A percentile compares a stretch with the other conserved stretches of the same genome.
phyloP scores from a whole-genome alignment of 2,888 invertebrate genomes.

The Cataglyphis albicans region DNA sequence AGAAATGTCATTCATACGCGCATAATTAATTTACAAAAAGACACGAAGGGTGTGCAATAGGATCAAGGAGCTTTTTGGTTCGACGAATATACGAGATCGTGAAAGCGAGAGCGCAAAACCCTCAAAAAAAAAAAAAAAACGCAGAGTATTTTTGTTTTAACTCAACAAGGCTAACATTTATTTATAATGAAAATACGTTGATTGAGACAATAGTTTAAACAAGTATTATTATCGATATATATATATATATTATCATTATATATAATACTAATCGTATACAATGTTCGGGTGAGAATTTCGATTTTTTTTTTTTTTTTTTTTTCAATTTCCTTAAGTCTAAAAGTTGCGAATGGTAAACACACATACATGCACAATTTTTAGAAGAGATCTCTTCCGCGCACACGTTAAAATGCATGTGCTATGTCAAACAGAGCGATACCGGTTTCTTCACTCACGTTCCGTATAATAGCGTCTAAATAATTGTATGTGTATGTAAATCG shows the following conservation, averaged over 20 bases:
- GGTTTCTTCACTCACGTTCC: constrained; percentile 41
- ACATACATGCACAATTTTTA: constrained; percentile 82
- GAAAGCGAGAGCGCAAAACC: constrained; percentile 11
- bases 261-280: constrained; percentile 85
- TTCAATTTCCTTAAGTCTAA: constrained; percentile 73
- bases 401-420: constrained; percentile 61
- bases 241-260: constrained; percentile 50
- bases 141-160: constrained; percentile 80
- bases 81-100: constrained; percentile 44
- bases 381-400: constrained; percentile 40
- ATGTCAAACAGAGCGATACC: constrained; percentile 57
- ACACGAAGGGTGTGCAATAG: constrained; percentile 69
- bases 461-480: constrained; percentile 26
- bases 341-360: constrained; percentile 79
- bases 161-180: constrained; percentile 86
- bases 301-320: constrained; percentile 19
- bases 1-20: not conserved
- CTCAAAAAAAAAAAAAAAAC: constrained; percentile 23
- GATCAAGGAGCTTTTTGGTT: constrained; percentile 58
- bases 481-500: constrained; percentile 40
- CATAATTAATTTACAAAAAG: constrained; percentile 50
- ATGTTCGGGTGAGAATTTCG: constrained; percentile 84
- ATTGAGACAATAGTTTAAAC: constrained; percentile 86
- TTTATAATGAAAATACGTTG: constrained; percentile 86
- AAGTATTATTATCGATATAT: constrained; percentile 84